phyloP scores from a whole-genome alignment of 2,113 vertebrate genomes.

The Catharus minimus region DNA sequence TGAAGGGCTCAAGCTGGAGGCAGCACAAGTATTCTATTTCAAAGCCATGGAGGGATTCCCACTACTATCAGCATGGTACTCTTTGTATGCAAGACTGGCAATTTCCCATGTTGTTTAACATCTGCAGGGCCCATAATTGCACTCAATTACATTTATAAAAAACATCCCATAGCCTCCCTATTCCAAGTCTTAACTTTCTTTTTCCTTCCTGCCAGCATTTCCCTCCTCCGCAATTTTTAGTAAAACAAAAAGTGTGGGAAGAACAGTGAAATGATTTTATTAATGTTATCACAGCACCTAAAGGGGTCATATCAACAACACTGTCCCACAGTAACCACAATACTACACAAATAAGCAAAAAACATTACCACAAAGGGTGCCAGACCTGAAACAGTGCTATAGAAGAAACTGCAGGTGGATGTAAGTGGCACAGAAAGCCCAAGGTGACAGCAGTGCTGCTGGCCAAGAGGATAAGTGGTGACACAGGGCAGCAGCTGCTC shows the following conservation, averaged over 20 bases:
- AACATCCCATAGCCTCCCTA: not conserved
- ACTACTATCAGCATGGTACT: not conserved
- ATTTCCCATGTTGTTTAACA: not conserved
- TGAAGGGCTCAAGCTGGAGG: not conserved
- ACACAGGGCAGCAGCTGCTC: slow-evolving; percentile 39
- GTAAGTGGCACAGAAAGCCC: not conserved
- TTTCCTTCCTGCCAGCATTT: slow-evolving; percentile 6
- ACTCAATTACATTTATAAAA: not conserved
- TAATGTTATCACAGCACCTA: not conserved
- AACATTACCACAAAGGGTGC: not conserved
- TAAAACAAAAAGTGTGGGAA: not conserved
- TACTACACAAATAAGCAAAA: not conserved
- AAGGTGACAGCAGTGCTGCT: not conserved
- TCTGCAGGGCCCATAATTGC: not conserved
- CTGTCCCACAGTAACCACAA: not conserved
- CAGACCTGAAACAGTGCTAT: not conserved
- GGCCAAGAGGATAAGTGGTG: not conserved
- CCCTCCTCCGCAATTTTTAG: not conserved
- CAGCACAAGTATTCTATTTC: not conserved
- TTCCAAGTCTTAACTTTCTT: not conserved
- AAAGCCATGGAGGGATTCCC: not conserved
- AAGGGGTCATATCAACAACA: not conserved
- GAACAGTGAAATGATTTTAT: slow-evolving; percentile 15
- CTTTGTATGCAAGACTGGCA: not conserved
- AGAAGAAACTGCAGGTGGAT: slow-evolving; percentile 18